These are phyloP conservation scores for Odontocolon sp. DNA, from an alignment of 2,888 invertebrate genomes.

Conservation along the genomic window DNA sequence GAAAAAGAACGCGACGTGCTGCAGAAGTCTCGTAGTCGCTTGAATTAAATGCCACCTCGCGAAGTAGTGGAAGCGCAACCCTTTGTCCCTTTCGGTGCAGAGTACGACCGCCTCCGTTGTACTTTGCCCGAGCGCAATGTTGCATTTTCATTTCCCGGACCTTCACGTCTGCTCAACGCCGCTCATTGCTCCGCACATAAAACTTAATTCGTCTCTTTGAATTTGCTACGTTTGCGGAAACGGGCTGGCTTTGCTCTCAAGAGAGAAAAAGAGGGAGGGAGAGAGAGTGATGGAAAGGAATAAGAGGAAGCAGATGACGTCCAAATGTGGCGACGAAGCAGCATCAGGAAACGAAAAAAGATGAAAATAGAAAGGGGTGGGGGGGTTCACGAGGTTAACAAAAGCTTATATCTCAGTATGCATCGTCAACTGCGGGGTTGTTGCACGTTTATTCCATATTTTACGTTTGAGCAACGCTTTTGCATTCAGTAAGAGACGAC, in stretches of 20 bases:
- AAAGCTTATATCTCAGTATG: neutral
- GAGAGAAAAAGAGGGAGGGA: too few species aligned
- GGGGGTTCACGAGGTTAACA: neutral
- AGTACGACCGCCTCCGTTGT: neutral
- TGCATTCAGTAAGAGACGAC: neutral
- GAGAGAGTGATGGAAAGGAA: neutral
- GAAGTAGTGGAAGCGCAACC: neutral
- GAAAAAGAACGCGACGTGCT: neutral
- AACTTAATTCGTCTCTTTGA: neutral
- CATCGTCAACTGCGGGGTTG: neutral
- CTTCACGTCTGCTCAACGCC: neutral
- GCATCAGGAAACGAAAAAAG: neutral
- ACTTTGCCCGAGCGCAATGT: neutral
- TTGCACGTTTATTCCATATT: neutral
- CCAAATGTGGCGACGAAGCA: neutral
- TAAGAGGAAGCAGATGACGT: neutral
- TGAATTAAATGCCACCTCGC: slow-evolving; percentile 1
- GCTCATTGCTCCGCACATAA: neutral
- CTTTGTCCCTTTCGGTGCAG: neutral
- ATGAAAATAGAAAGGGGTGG: neutral
- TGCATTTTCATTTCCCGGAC: neutral
- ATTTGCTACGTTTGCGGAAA: neutral
- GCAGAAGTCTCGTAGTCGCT: neutral
- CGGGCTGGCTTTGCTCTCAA: too few species aligned
- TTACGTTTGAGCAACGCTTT: neutral